Evolutionary conservation across 2,888 invertebrate species (phyloP), one percentile per base, ranked within the genome.

Genomic region (Sphinx pinastri): DNA sequence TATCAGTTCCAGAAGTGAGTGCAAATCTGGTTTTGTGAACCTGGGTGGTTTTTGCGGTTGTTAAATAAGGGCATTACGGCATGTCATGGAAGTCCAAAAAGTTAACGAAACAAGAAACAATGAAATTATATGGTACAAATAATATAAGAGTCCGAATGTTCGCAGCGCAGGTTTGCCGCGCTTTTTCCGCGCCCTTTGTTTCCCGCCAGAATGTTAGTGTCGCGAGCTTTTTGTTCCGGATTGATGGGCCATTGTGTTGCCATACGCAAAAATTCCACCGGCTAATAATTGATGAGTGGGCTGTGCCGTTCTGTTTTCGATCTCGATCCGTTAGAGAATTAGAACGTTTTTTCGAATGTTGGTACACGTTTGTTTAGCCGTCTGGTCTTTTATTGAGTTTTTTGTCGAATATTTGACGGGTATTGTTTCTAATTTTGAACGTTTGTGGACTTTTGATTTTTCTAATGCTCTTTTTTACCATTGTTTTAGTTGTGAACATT

Each of bases 181-280:
- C 58, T 57, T 59, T 73, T 72, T 71, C 71, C 82, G 75, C 80
- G 81, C 78, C 83, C 81, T 84, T 90, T 90, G 88, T 88, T 81
- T 71, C 78, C 79, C 70, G 52, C 74, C 74, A 79, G 84, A 81
- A 87, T 85, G 84, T 86, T 82, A 84, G 86, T 87, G 88, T 88
- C 88, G 86, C 87, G 83, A 87, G 85, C 88, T 91, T 90, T 89
- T 91, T 82, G 77, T 78, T 70, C 69, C 76, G 82, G 82, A 91
- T 91, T 91, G 92, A 92, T 90, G 88, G 87, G 78, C 90, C 90
- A 92, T 93, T 92, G 92, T 92, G 88, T 90, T 87, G 82, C 89
- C 85, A 81, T 80, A 84, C 88, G 87, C 82, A 77, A 88, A 82
- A 92, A 91, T 88, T 91, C 86, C 85, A 73, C 76, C 79, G 75